Conservation (phyloP, 1,140 invertebrate species). For the Papilio glaucus region DNA sequence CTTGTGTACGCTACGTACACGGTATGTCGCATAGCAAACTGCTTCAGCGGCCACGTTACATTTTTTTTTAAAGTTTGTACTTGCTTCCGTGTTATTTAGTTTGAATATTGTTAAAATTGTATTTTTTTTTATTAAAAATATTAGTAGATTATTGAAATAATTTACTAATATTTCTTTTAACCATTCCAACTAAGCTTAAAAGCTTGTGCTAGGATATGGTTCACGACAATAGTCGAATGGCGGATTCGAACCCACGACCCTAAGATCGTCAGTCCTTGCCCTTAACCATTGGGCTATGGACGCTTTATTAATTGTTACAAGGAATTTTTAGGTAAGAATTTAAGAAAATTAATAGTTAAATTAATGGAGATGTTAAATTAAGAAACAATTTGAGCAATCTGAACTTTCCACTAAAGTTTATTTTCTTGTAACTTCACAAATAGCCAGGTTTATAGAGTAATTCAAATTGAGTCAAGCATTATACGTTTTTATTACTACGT, state of each 20-base stretch:
- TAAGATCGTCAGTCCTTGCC: too few species aligned
- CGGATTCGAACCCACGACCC: too few species aligned
- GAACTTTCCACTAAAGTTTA: not conserved
- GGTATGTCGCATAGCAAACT: conserved; percentile 19
- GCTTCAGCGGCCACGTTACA: not conserved
- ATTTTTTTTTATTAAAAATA: not conserved
- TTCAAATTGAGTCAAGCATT: not conserved
- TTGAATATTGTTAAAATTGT: not conserved
- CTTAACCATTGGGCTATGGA: too few species aligned
- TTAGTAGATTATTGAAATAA: too few species aligned
- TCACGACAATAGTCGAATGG: too few species aligned
- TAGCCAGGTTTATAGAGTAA: not conserved
- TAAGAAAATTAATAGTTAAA: not conserved
- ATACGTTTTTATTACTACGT: too few species aligned
- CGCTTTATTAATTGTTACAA: too few species aligned
- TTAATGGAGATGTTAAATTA: not conserved
- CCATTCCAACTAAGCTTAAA: too few species aligned
- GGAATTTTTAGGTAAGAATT: too few species aligned
- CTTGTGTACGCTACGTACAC: conserved; percentile 20
- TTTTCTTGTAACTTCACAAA: not conserved
- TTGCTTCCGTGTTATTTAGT: not conserved
- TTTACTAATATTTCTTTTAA: too few species aligned
- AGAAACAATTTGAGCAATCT: not conserved
- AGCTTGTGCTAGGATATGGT: too few species aligned
- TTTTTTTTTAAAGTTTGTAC: not conserved